Evolutionary conservation across 2,113 vertebrate species (phyloP).

Genomic region (Crotalus tigris): DNA sequence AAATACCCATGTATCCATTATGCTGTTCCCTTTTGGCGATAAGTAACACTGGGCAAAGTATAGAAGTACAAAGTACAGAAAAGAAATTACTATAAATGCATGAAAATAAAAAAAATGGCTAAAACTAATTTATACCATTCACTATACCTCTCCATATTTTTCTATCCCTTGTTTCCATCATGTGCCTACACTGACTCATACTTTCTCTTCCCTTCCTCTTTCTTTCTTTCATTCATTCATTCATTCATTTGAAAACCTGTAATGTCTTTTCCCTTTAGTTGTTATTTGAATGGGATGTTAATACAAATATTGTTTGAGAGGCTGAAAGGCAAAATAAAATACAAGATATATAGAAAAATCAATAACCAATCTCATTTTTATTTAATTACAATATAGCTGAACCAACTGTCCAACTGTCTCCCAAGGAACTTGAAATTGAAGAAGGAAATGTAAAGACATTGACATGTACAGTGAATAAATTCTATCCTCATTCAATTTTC

Average conservation of each 20-base stretch:
- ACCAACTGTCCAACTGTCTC: constrained; percentile 1
- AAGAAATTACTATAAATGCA: not conserved
- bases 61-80: not conserved
- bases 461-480: constrained; percentile 19
- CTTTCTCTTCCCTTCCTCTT: not conserved
- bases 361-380: not conserved
- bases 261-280: not conserved
- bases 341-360: not conserved
- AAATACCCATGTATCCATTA: not conserved
- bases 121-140: not conserved
- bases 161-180: not conserved
- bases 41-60: not conserved
- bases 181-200: not conserved
- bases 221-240: not conserved
- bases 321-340: not conserved
- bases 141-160: not conserved
- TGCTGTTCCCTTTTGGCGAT: not conserved
- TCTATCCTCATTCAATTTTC: constrained; percentile 27
- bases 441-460: not conserved
- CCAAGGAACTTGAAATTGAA: not conserved
- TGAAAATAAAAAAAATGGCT: not conserved
- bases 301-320: not conserved
- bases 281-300: not conserved
- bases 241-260: not conserved
- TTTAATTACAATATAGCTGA: constrained; percentile 29